phyloP scores from a whole-genome alignment of 2,797 vertebrate species.

The Rhinophrynus dorsalis region DNA sequence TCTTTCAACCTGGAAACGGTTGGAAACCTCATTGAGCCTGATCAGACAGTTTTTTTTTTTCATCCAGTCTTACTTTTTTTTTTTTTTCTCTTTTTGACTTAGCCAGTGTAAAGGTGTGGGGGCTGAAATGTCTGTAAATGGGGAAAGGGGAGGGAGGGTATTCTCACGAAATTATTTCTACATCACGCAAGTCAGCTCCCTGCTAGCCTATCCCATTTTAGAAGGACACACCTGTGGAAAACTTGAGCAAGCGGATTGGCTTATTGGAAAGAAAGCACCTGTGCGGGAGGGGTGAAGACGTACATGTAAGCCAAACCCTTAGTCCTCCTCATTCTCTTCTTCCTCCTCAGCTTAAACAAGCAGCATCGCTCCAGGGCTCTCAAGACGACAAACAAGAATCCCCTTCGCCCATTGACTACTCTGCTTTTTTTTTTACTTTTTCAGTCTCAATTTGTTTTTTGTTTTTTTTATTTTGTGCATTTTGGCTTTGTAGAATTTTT shows the following conservation, averaged over 20 bases:
- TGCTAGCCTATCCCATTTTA: constrained; percentile 64
- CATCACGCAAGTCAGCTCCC: constrained; percentile 52
- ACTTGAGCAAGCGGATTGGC: constrained; percentile 68
- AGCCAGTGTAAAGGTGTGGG: constrained; percentile 8
- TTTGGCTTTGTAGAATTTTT: constrained; percentile 44
- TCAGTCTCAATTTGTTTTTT: constrained; percentile 6
- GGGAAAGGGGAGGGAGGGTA: constrained; percentile 44
- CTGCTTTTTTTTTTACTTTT: constrained; percentile 13
- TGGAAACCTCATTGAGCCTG: neutral
- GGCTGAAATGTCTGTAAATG: constrained; percentile 37
- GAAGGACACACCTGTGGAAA: constrained; percentile 76
- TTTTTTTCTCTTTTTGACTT: constrained; percentile 11
- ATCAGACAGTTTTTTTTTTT: constrained; percentile 21
- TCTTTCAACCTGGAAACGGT: neutral
- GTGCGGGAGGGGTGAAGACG: constrained; percentile 72
- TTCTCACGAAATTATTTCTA: constrained; percentile 46
- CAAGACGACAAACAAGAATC: constrained; percentile 35
- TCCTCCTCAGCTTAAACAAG: constrained; percentile 79
- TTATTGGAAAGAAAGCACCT: constrained; percentile 70
- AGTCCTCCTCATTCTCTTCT: constrained; percentile 85
- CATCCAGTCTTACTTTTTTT: constrained; percentile 4
- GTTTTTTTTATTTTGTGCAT: neutral
- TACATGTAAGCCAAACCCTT: constrained; percentile 86
- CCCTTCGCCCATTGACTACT: constrained; percentile 45
- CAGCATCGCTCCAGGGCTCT: constrained; percentile 62